Percentiles rank a stretch among this genome's conserved stretches.
Conservation (phyloP, 2,797 vertebrate genomes). For the Scarus forsteni region DNA sequence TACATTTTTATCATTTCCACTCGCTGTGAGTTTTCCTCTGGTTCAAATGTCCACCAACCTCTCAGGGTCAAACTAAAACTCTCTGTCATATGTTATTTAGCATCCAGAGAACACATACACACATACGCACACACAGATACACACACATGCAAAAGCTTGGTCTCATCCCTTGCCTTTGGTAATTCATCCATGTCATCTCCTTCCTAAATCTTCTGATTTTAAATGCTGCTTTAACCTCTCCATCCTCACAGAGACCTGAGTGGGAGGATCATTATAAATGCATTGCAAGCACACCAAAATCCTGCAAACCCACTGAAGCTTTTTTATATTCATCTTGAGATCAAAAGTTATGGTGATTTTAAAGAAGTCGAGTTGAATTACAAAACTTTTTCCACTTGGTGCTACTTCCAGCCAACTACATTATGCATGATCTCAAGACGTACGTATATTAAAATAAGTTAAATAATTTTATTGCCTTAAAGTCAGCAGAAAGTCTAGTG, state of each 20-base stretch:
- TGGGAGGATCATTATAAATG: constrained; percentile 48
- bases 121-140: background rate
- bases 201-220: constrained; percentile 31
- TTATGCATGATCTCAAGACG: background rate
- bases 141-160: background rate
- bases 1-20: constrained; percentile 25
- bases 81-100: background rate
- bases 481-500: constrained; percentile 37
- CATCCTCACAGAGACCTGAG: constrained; percentile 16
- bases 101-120: background rate
- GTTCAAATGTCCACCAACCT: constrained; percentile 12
- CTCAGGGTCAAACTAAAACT: constrained; percentile 11
- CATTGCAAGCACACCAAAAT: constrained; percentile 38
- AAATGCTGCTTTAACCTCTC: constrained; percentile 45
- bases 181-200: constrained; percentile 13
- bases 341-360: constrained; percentile 2
- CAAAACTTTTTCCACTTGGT: background rate
- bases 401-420: background rate
- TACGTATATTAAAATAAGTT: background rate
- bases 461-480: constrained; percentile 36
- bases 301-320: constrained; percentile 8
- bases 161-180: background rate
- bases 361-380: constrained; percentile 2
- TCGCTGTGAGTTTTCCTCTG: background rate
- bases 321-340: constrained; percentile 21